Conservation (phyloP, 2,888 invertebrate genomes). For the Dynastes grantii region DNA sequence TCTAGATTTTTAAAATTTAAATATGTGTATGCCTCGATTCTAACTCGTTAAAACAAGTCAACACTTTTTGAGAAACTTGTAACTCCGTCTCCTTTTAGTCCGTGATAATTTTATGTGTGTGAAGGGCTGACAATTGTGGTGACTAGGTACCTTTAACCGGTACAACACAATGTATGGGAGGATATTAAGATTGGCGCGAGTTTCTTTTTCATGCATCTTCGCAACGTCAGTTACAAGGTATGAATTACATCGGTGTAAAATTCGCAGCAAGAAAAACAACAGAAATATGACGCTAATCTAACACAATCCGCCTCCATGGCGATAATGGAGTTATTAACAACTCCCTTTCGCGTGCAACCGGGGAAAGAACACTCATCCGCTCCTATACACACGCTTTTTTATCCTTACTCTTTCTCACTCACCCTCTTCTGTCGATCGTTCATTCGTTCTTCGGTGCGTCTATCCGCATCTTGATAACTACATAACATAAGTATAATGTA, state of each 20-base stretch:
- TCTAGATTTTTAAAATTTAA: too few relatives aligned
- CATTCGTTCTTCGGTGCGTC: constrained; percentile 36
- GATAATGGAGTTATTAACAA: constrained; percentile 47
- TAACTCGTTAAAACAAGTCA: too few relatives aligned
- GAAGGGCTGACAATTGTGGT: too few relatives aligned
- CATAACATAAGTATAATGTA: constrained; percentile 47
- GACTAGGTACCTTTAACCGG: too few relatives aligned
- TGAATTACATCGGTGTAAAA: constrained; percentile 26
- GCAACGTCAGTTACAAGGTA: constrained; percentile 8
- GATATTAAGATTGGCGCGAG: too few relatives aligned
- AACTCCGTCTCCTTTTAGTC: too few relatives aligned
- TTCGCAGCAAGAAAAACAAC: constrained; percentile 33
- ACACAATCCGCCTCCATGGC: constrained; percentile 36
- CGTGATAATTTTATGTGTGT: too few relatives aligned
- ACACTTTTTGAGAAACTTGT: too few relatives aligned
- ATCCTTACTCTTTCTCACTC: constrained; percentile 37
- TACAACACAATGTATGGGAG: too few relatives aligned
- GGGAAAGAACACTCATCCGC: constrained; percentile 39
- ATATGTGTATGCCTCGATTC: too few relatives aligned
- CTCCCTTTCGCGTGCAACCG: constrained; percentile 42
- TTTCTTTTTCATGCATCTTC: too few relatives aligned
- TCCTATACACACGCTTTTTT: constrained; percentile 26
- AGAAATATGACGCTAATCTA: constrained; percentile 42
- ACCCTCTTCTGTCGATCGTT: constrained; percentile 28
- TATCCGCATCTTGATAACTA: constrained; percentile 45